phyloP scores from a whole-genome alignment of 30 jellyfish, hydroid and myxozoan genomes.

The Rhopilema esculentum region DNA sequence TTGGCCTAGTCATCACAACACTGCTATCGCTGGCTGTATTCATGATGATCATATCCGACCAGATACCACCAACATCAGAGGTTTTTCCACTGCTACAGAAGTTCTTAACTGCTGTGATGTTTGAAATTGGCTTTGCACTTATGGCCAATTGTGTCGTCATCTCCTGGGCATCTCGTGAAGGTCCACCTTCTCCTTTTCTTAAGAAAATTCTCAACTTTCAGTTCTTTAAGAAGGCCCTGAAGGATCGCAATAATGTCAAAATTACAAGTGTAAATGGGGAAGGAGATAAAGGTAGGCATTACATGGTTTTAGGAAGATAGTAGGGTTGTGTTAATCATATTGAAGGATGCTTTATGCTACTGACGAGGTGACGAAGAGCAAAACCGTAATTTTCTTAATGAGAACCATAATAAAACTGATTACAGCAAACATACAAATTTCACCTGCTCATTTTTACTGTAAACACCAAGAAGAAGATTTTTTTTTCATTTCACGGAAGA shows the following conservation, averaged over 20 bases:
- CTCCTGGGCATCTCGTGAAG: slow-evolving; percentile 68
- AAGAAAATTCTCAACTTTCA: slow-evolving; percentile 53
- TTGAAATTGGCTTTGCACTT: slow-evolving; percentile 79
- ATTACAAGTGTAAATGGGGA: slow-evolving; percentile 23
- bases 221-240: slow-evolving; percentile 10
- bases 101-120: slow-evolving; percentile 77
- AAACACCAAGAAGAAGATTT: too few species aligned
- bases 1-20: slow-evolving; percentile 88
- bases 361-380: too few species aligned
- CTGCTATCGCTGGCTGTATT: slow-evolving; percentile 84
- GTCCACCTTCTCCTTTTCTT: slow-evolving; percentile 69
- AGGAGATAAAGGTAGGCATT: slow-evolving; percentile 7
- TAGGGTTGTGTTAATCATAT: too few species aligned
- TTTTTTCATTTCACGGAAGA: too few species aligned
- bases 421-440: too few species aligned
- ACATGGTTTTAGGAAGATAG: background rate
- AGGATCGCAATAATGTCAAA: slow-evolving; percentile 37
- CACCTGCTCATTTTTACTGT: too few species aligned
- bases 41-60: slow-evolving; percentile 83
- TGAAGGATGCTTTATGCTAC: too few species aligned
- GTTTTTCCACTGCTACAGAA: slow-evolving; percentile 74
- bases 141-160: slow-evolving; percentile 80
- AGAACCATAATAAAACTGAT: too few species aligned
- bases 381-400: too few species aligned
- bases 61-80: slow-evolving; percentile 90